Conservation (phyloP, 2,888 invertebrate genomes). For the Anaspis maculata region DNA sequence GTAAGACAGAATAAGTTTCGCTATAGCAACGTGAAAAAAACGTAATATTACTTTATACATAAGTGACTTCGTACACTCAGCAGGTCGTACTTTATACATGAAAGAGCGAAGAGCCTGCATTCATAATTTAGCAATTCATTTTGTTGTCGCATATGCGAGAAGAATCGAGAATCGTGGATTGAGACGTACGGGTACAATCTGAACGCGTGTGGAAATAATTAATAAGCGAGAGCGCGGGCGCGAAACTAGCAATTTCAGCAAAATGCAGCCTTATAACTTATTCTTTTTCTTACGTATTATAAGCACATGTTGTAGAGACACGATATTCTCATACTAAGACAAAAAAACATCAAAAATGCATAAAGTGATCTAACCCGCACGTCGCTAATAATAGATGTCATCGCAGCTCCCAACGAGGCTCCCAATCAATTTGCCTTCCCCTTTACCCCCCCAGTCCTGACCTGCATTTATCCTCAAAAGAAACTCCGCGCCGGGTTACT, state of each 20-base stretch:
- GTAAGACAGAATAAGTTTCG: no score
- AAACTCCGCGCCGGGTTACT: not conserved
- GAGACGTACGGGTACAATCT: no score
- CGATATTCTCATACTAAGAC: slow-evolving; percentile 23
- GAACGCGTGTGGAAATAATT: slow-evolving; percentile 18
- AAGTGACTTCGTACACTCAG: no score
- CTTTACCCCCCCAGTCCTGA: not conserved
- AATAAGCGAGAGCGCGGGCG: slow-evolving; percentile 8
- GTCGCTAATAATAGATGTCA: slow-evolving; percentile 12
- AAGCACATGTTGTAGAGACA: slow-evolving; percentile 22
- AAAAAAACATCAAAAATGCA: slow-evolving; percentile 10
- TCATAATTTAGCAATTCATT: no score
- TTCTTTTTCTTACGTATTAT: slow-evolving; percentile 27
- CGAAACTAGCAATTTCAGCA: slow-evolving; percentile 17
- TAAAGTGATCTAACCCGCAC: slow-evolving; percentile 8
- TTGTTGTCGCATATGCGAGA: no score
- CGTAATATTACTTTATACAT: no score
- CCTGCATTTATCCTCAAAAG: not conserved
- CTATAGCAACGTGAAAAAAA: no score
- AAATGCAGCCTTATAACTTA: slow-evolving; percentile 18
- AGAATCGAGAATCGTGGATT: no score
- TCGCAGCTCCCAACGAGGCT: slow-evolving; percentile 2
- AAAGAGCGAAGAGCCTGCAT: no score
- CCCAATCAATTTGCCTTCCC: slow-evolving; percentile 13
- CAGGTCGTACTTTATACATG: no score